A percentile compares a stretch with the other conserved stretches of the same genome.
phyloP scores from a whole-genome alignment of 2,113 vertebrate species.

The Pelmatolapia mariae region DNA sequence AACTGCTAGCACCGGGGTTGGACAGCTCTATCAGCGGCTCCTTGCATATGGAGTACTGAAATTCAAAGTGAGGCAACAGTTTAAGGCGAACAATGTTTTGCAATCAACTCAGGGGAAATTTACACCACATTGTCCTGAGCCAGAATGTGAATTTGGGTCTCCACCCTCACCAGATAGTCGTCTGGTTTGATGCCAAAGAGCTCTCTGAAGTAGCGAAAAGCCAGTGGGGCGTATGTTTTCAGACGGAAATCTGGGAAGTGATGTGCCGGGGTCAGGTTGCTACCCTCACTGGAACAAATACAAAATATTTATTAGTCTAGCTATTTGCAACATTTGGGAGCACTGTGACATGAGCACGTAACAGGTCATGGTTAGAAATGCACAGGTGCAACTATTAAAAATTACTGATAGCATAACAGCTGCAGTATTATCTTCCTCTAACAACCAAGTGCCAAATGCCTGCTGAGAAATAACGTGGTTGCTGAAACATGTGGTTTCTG shows the following conservation, averaged over 20 bases:
- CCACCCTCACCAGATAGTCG: conserved; percentile 88
- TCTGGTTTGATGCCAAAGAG: conserved; percentile 96
- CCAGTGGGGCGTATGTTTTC: conserved; percentile 93
- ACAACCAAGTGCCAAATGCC: background rate
- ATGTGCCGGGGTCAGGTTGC: conserved; percentile 94
- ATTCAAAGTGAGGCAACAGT: background rate
- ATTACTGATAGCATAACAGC: background rate
- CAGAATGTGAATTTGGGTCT: background rate
- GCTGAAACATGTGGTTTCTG: background rate
- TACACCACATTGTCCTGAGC: background rate
- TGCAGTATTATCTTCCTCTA: background rate
- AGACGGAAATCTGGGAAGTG: conserved; percentile 93
- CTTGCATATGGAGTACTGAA: conserved; percentile 91
- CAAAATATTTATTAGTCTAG: background rate
- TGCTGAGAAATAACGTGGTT: background rate
- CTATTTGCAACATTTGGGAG: background rate
- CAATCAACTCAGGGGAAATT: background rate
- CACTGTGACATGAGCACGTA: background rate
- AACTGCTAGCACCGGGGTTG: conserved; percentile 95
- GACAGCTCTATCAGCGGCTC: conserved; percentile 93
- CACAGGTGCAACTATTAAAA: background rate
- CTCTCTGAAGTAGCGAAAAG: conserved; percentile 96
- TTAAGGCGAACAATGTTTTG: background rate
- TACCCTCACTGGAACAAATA: conserved; percentile 79
- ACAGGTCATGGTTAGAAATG: background rate